A percentile compares a stretch with the other conserved stretches of the same genome.
These are phyloP conservation scores for Hyphantria cunea DNA, from an alignment of 1,140 invertebrate genomes.

Conservation along the genomic window DNA sequence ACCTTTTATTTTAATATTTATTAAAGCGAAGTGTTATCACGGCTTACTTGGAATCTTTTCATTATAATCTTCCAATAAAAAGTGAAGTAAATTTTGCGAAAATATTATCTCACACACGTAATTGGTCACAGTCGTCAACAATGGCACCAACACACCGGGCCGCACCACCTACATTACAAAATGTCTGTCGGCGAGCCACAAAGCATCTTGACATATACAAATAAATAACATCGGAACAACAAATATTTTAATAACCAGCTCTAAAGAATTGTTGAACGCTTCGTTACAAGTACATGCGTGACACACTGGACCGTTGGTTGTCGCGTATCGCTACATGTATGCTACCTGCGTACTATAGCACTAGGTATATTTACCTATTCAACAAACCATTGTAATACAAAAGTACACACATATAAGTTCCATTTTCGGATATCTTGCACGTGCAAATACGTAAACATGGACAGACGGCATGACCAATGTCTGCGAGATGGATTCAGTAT, in stretches of 20 bases:
- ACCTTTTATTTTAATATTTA: no score
- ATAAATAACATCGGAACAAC: slow-evolving; percentile 77
- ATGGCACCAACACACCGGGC: slow-evolving; percentile 35
- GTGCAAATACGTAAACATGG: slow-evolving; percentile 43
- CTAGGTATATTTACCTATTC: not conserved
- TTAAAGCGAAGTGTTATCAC: not conserved
- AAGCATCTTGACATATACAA: slow-evolving; percentile 69
- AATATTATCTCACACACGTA: slow-evolving; percentile 56
- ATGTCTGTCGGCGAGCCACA: slow-evolving; percentile 58
- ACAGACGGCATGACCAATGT: slow-evolving; percentile 70
- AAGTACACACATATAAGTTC: slow-evolving; percentile 22
- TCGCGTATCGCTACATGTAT: slow-evolving; percentile 32
- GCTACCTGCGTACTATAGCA: slow-evolving; percentile 44
- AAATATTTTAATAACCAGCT: slow-evolving; percentile 80
- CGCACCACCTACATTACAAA: slow-evolving; percentile 52
- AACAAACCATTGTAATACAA: slow-evolving; percentile 34
- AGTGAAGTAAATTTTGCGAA: slow-evolving; percentile 53
- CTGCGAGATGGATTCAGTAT: slow-evolving; percentile 46
- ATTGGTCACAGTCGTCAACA: slow-evolving; percentile 68
- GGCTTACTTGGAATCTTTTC: slow-evolving; percentile 1
- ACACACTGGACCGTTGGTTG: slow-evolving; percentile 47
- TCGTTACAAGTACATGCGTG: slow-evolving; percentile 55
- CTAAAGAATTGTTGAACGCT: slow-evolving; percentile 70
- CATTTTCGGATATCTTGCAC: slow-evolving; percentile 31
- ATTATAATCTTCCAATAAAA: slow-evolving; percentile 22